A percentile compares a stretch with the other conserved stretches of the same genome.
Evolutionary conservation across 1,140 invertebrate species (phyloP).

Genomic region (Drosophila nigromelanica): DNA sequence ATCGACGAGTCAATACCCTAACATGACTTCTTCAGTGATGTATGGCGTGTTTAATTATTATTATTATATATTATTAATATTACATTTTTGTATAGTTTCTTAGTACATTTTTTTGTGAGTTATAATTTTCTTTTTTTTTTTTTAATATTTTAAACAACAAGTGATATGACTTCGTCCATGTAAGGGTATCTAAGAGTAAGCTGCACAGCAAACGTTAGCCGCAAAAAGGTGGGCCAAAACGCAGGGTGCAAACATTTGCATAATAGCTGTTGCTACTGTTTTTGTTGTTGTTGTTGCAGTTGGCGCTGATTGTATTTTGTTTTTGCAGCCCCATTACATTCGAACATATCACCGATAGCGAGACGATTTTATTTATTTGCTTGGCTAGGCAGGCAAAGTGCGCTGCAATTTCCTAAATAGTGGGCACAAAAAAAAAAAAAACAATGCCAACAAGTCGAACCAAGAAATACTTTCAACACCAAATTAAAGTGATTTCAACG

Average conservation of each 20-base stretch:
- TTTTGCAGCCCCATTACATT: slow-evolving; percentile 63
- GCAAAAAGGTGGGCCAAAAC: slow-evolving; percentile 16
- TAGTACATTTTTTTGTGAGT: too few species aligned
- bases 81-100: too few species aligned
- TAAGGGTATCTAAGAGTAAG: background rate
- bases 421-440: slow-evolving; percentile 23
- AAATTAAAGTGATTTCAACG: slow-evolving; percentile 69
- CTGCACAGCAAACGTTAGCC: slow-evolving; percentile 7
- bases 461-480: slow-evolving; percentile 79
- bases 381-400: slow-evolving; percentile 64
- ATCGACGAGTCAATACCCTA: too few species aligned
- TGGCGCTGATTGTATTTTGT: slow-evolving; percentile 65
- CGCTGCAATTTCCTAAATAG: slow-evolving; percentile 75
- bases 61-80: too few species aligned
- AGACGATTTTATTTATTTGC: slow-evolving; percentile 78
- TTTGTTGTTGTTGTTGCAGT: slow-evolving; percentile 23
- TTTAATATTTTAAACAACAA: background rate
- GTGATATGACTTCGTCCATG: too few species aligned
- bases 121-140: too few species aligned
- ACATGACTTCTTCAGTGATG: too few species aligned
- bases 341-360: slow-evolving; percentile 72
- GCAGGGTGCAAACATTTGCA: slow-evolving; percentile 61
- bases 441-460: slow-evolving; percentile 48
- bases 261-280: slow-evolving; percentile 43
- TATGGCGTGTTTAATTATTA: too few species aligned